Evolutionary conservation across 2,888 invertebrate genomes (phyloP).

Genomic region (Octonoba sinensis): DNA sequence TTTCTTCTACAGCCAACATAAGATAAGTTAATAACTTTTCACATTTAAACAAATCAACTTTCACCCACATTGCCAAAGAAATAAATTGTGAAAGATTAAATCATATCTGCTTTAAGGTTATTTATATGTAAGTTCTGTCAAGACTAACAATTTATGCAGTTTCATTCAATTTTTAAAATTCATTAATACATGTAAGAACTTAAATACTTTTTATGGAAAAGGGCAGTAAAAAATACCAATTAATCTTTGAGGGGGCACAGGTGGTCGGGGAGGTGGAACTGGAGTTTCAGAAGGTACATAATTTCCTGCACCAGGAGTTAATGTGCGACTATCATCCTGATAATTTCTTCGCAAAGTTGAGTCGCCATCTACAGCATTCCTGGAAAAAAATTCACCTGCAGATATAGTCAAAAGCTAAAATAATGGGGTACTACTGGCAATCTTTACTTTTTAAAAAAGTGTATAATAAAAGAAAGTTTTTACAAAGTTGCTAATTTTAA

Average conservation of each 20-base stretch:
- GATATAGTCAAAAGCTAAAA: neutral
- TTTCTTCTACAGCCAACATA: no score
- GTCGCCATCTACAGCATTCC: slow-evolving; percentile 50
- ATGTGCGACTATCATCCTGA: slow-evolving; percentile 56
- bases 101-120: no score
- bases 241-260: slow-evolving; percentile 64
- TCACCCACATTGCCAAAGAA: no score
- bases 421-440: neutral
- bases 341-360: slow-evolving; percentile 61
- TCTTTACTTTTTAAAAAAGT: neutral
- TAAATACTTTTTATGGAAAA: no score
- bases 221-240: slow-evolving; percentile 39
- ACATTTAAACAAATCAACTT: no score
- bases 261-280: slow-evolving; percentile 56
- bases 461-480: neutral
- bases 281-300: slow-evolving; percentile 49
- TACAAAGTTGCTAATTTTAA: no score
- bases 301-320: slow-evolving; percentile 57
- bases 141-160: no score
- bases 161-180: no score
- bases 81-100: no score
- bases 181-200: no score
- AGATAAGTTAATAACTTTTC: no score
- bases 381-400: slow-evolving; percentile 22
- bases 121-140: no score